Base-by-base conservation (phyloP, 2,888 invertebrate genomes). In the Cosmia trapezina region DNA sequence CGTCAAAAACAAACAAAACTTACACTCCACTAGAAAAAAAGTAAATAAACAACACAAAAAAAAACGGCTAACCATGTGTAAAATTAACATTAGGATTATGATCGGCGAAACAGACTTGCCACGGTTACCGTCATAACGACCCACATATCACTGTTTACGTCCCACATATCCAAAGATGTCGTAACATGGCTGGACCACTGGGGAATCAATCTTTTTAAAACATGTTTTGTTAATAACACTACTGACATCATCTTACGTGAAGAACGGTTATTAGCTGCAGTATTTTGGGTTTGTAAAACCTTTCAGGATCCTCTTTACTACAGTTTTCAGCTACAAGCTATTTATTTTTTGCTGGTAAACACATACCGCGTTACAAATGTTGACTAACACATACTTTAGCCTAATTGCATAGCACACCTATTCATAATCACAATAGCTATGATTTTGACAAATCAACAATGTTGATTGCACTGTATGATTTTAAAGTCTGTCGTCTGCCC, bases 61-160 rank as follows among this genome's bases (percentile, higher is more conserved):
- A 73, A 85, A 65, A 66, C 49, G 64, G 33, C 41, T 37, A 53
- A 45, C 60, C 73, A 67, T 67, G 73, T 83, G 70, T 78, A 72
- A 85, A 80, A 84, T 87, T 81, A 87, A 83, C 78, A 86, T 86
- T 85, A 33, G 80, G 87, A 90, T 91, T 91, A 91, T 91, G 91
- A 91, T 90, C 85, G 83, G 80, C 79, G 68, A 81, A 89, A 83
- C 90, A 89, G 89, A 81, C 86, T 76, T 61, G 66, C 53, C 33
- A 54, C 64, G 85, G 85, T 88, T 82, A 86, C 75, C 89, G 90
- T 88, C 87, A 87, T 88, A 86, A 84, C 91, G 93, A 89, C 94
- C 95, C 89, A 94, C 84, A 93, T 94, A 87, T 75, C 73, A 76
- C 80, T 93, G 94, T 94, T 94, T 94, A 94, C 89, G 90, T 92